Percentiles rank a stretch among this genome's conserved stretches.
phyloP scores from a whole-genome alignment of 2,113 vertebrate species.

The Ramphastos sulfuratus region DNA sequence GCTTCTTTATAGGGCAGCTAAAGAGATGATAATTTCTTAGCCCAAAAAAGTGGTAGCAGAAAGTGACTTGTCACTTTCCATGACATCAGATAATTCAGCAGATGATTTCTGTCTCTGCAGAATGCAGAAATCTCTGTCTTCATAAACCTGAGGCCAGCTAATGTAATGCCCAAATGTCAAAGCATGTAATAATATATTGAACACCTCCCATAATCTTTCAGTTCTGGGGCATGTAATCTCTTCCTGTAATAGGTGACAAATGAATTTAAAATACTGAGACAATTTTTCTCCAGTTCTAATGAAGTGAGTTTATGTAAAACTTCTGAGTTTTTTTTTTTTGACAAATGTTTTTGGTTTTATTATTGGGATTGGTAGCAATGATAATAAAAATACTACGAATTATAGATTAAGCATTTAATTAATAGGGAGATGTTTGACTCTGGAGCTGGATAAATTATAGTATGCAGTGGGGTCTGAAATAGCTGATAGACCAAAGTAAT shows the following conservation, averaged over 20 bases:
- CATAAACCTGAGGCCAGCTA: constrained; percentile 1
- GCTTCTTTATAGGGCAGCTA: not conserved
- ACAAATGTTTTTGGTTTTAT: not conserved
- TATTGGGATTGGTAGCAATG: not conserved
- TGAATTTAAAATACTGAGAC: constrained; percentile 1
- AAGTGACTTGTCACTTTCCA: not conserved
- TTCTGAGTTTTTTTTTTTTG: not conserved
- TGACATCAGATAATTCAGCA: constrained; percentile 2
- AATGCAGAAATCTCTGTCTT: not conserved
- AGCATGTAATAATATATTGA: constrained; percentile 17
- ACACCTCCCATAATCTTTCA: constrained; percentile 9
- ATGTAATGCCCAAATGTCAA: constrained; percentile 24
- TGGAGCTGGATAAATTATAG: not conserved
- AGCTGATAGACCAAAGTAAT: not conserved
- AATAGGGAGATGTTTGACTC: not conserved
- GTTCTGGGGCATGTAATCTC: constrained; percentile 1
- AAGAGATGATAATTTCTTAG: not conserved
- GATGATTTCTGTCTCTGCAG: not conserved
- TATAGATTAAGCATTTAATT: not conserved
- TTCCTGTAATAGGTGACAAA: constrained; percentile 28
- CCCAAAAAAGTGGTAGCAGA: not conserved
- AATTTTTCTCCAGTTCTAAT: not conserved
- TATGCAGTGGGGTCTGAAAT: not conserved
- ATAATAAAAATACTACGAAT: not conserved
- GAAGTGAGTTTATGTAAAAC: not conserved